Conservation (phyloP, 2,888 invertebrate genomes). For the Stictocephala bisonia region DNA sequence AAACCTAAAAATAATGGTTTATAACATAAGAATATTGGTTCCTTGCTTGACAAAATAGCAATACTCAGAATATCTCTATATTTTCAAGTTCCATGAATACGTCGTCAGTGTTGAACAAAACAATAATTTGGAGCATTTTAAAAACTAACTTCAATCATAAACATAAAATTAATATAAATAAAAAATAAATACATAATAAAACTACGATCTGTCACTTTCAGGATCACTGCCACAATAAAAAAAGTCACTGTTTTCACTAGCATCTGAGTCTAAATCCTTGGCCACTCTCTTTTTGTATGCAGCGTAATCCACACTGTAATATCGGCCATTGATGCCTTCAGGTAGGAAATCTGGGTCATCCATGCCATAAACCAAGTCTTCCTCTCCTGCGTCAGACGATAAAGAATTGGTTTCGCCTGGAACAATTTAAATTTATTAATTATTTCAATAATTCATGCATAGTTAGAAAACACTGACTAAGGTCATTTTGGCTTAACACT, state of each 20-base stretch:
- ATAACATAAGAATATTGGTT: too few species aligned
- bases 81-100: too few species aligned
- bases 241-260: constrained; percentile 34
- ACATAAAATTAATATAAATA: too few species aligned
- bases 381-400: constrained; percentile 51
- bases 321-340: not conserved
- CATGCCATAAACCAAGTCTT: constrained; percentile 49
- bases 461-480: not conserved
- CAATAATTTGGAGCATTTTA: too few species aligned
- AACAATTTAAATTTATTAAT: constrained; percentile 50
- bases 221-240: constrained; percentile 22
- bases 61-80: too few species aligned
- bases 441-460: not conserved
- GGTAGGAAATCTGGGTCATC: constrained; percentile 18
- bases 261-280: constrained; percentile 1
- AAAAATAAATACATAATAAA: not conserved
- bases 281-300: constrained; percentile 17
- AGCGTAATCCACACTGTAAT: constrained; percentile 9
- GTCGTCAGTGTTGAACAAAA: too few species aligned
- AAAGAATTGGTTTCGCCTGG: constrained; percentile 47
- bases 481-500: not conserved
- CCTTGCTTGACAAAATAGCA: too few species aligned
- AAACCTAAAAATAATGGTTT: too few species aligned
- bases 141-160: too few species aligned
- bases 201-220: constrained; percentile 26